Evolutionary conservation across 2,888 invertebrate genomes (phyloP).

Genomic region (Mermis nigrescens): DNA sequence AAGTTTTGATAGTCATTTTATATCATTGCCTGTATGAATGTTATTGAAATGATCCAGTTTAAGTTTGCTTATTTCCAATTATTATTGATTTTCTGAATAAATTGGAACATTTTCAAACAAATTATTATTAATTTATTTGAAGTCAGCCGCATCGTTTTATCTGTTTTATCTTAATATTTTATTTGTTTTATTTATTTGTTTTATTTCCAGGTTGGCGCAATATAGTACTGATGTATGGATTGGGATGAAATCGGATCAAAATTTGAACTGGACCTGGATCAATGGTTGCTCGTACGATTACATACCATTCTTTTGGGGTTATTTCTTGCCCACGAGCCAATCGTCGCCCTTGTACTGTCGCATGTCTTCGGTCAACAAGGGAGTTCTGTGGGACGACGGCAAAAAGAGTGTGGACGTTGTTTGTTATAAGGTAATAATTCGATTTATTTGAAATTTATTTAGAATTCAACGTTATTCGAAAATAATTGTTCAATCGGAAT

Average conservation of each 20-base stretch:
- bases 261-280: neutral
- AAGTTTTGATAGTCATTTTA: too few relatives aligned
- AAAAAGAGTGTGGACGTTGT: neutral
- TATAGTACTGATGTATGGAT: neutral
- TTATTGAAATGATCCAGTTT: too few relatives aligned
- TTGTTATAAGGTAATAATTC: neutral
- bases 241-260: neutral
- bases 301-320: neutral
- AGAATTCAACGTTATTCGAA: too few relatives aligned
- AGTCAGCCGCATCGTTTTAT: too few relatives aligned
- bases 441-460: neutral
- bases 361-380: neutral
- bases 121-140: too few relatives aligned
- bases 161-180: too few relatives aligned
- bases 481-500: too few relatives aligned
- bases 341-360: neutral
- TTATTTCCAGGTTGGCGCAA: neutral
- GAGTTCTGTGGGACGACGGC: neutral
- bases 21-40: too few relatives aligned
- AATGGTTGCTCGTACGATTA: neutral
- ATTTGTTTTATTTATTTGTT: too few relatives aligned
- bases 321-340: neutral
- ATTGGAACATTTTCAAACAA: too few relatives aligned
- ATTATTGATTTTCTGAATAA: too few relatives aligned
- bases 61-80: too few relatives aligned